Percentiles rank a stretch among this genome's conserved stretches.
These are phyloP conservation scores for Brachionus manjavacas DNA, from an alignment of 1,140 invertebrate genomes.

Conservation along the genomic window DNA sequence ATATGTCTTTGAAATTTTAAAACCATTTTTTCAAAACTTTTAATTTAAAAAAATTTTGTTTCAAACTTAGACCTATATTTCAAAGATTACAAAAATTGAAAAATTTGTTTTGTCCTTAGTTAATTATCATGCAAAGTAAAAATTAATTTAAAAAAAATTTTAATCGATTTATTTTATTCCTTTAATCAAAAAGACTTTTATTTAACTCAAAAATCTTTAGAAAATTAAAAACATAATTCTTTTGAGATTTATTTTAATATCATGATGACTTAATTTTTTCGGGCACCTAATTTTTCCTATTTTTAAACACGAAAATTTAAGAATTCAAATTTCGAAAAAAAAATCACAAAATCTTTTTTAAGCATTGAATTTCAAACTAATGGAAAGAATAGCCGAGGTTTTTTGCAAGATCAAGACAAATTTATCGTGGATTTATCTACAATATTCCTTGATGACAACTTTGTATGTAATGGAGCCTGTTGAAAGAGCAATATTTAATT, in stretches of 20 bases:
- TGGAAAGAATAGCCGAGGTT: not conserved
- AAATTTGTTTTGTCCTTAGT: not conserved
- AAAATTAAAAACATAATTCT: not conserved
- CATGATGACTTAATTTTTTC: not conserved
- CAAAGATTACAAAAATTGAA: not conserved
- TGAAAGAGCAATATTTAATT: not conserved
- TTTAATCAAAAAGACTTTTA: not conserved
- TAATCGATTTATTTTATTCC: too few species aligned
- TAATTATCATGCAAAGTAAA: not conserved
- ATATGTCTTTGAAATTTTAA: too few species aligned
- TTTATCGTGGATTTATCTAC: slow-evolving; percentile 29
- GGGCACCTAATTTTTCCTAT: not conserved
- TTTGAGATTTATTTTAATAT: not conserved
- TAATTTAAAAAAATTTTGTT: too few species aligned
- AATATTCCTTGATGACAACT: not conserved
- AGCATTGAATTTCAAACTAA: not conserved
- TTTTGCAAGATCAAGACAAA: not conserved
- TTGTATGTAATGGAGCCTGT: slow-evolving; percentile 37
- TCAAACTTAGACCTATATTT: not conserved
- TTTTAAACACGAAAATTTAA: not conserved
- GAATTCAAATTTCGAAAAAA: not conserved
- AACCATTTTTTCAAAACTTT: too few species aligned
- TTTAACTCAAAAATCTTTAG: not conserved
- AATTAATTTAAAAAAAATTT: not conserved
- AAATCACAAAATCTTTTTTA: not conserved